A percentile compares a stretch with the other conserved stretches of the same genome.
Conservation (phyloP, 1,140 invertebrate genomes). For the Leucophenga varia region DNA sequence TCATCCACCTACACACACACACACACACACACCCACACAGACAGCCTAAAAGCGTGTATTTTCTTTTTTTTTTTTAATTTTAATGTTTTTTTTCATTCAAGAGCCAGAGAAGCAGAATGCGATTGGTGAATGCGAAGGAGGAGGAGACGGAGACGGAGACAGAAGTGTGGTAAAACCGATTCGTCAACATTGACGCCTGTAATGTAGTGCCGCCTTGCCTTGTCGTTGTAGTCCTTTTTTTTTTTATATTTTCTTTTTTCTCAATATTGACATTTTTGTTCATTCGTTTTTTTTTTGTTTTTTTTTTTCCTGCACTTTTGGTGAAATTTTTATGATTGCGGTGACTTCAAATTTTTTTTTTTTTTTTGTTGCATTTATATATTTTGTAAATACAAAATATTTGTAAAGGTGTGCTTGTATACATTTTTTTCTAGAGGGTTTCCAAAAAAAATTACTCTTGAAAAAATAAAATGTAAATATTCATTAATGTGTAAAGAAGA, state of each 20-base stretch:
- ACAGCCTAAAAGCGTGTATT: conserved; percentile 31
- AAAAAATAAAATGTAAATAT: conserved; percentile 48
- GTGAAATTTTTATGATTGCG: conserved; percentile 50
- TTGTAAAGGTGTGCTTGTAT: too few species aligned
- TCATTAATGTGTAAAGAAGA: conserved; percentile 17
- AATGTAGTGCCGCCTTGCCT: too few species aligned
- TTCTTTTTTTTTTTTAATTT: conserved; percentile 45
- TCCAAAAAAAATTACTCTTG: too few species aligned
- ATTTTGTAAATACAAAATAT: too few species aligned
- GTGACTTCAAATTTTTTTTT: conserved; percentile 45
- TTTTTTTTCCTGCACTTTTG: too few species aligned
- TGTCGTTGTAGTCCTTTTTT: too few species aligned
- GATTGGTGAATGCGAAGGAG: too few species aligned
- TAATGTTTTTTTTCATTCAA: conserved; percentile 47
- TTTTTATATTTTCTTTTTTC: too few species aligned
- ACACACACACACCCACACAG: background rate
- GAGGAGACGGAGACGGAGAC: conserved; percentile 17
- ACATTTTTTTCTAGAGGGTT: too few species aligned
- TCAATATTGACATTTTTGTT: too few species aligned
- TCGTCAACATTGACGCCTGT: conserved; percentile 54
- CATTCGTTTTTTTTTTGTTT: too few species aligned
- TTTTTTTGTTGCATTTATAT: too few species aligned
- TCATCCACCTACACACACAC: conserved; percentile 15
- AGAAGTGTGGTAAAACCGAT: conserved; percentile 42
- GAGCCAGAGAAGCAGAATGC: conserved; percentile 19